Evolutionary conservation across 2,888 invertebrate species (phyloP), one percentile per base, ranked within the genome.

Genomic region (Rhingia campestris): DNA sequence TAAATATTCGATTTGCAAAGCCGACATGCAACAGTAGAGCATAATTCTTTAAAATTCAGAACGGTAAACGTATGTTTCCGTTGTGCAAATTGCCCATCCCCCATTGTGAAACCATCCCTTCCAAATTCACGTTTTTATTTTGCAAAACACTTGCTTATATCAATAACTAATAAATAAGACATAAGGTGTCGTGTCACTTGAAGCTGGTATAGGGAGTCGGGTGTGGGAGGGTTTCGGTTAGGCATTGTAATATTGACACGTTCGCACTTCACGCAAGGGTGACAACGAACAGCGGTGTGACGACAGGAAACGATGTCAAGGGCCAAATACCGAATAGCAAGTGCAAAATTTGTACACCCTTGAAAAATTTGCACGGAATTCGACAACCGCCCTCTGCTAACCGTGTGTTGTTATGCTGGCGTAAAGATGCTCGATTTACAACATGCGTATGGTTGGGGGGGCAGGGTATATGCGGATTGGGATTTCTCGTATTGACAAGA

Each of bases 401-500:
- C 22, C 32, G 74, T 63, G 41, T 77, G 82, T 82, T 82, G 82
- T 82, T 82, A 77, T 82, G 77, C 77, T 70, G 51, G 74, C 69
- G 79, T 22, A 69, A 82, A 64, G 73, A 64, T 79, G 58, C 51
- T 74, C 33, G 80, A 80, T 80, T 80, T 64, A 64, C 58, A 74
- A 77, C 73, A 73, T 59, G 69, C 74, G 74, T 74, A 47, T 32
- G 49, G 10, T 30, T 45, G 14, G 30, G 35, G 22, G 51, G 51
- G 47, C n/a, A 9, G 59, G 58, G 56, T 33, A 54, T 33, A 56
- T 53, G 58, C 41, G 74, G 70, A 70, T 75, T 84, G 77, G 59
- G 81, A 84, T 79, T 69, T 80, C 84, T 91, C 91, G 89, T 88
- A 91, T 91, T 91, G 91, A 91, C 91, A 91, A 88, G 90, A 89